A percentile compares a stretch with the other conserved stretches of the same genome.
Evolutionary conservation across 2,888 invertebrate genomes (phyloP).

Genomic region (Drosophila kuntzei): DNA sequence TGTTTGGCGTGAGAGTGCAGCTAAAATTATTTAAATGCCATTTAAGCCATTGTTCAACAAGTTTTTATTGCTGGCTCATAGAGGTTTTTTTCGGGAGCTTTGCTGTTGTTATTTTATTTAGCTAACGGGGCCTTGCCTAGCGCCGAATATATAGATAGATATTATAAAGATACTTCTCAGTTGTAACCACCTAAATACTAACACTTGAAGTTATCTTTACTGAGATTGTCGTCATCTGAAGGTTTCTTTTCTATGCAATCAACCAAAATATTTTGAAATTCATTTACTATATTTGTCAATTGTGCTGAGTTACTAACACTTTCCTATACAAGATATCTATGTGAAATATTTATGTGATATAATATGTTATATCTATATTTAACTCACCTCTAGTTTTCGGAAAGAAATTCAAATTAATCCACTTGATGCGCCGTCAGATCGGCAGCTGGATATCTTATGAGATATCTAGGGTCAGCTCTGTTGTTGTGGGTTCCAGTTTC

Average conservation of each 20-base stretch:
- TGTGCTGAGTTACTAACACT: neutral
- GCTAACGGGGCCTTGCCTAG: constrained; percentile 40
- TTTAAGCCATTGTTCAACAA: constrained; percentile 62
- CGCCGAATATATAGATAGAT: constrained; percentile 10
- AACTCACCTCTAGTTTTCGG: constrained; percentile 66
- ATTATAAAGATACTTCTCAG: constrained; percentile 8
- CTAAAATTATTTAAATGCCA: constrained; percentile 28
- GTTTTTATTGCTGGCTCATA: constrained; percentile 50
- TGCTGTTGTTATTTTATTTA: constrained; percentile 19
- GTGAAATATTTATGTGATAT: neutral
- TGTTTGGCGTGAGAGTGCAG: constrained; percentile 64
- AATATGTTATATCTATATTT: neutral
- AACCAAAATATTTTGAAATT: constrained; percentile 4
- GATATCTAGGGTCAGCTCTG: constrained; percentile 11
- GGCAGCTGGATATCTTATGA: constrained; percentile 42
- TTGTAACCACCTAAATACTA: constrained; percentile 8
- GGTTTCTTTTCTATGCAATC: neutral
- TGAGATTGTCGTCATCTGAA: constrained; percentile 8
- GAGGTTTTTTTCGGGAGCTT: constrained; percentile 44
- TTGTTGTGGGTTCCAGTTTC: constrained; percentile 6
- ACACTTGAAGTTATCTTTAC: neutral
- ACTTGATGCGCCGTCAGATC: constrained; percentile 62
- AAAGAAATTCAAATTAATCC: constrained; percentile 73
- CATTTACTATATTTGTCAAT: neutral
- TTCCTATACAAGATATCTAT: neutral